Percentiles rank a stretch among this genome's conserved stretches.
phyloP scores from a whole-genome alignment of 1,140 invertebrate species.

The Caligus rogercresseyi region DNA sequence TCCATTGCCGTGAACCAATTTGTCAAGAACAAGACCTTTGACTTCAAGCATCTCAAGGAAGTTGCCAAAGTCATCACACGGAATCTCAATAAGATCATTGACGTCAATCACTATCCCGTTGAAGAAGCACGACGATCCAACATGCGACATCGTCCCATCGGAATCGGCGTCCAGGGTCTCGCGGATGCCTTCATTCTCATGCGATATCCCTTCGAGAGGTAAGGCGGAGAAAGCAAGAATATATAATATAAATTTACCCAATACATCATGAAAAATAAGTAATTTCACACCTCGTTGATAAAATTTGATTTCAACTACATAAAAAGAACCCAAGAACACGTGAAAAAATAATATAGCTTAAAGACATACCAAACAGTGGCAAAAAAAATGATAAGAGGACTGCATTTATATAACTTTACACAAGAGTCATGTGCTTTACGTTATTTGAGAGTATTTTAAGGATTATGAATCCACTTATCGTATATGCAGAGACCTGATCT shows the following conservation, averaged over 20 bases:
- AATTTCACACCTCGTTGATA: background rate
- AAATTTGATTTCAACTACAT: background rate
- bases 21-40: constrained; percentile 58
- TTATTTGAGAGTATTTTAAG: no score
- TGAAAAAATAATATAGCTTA: no score
- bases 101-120: constrained; percentile 90
- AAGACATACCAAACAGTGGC: no score
- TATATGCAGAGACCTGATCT: no score
- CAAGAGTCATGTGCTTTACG: no score
- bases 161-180: constrained; percentile 87
- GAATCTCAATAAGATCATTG: constrained; percentile 95
- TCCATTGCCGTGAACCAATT: constrained; percentile 96
- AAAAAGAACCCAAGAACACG: background rate
- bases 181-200: constrained; percentile 92
- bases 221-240: no score
- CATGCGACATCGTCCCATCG: constrained; percentile 78
- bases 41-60: constrained; percentile 72
- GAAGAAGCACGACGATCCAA: constrained; percentile 64
- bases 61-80: constrained; percentile 71
- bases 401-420: no score
- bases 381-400: no score
- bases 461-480: no score
- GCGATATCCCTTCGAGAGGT: constrained; percentile 73
- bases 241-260: no score
- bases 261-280: no score